Conservation (phyloP, 2,797 vertebrate genomes). For the Trachops cirrhosus region DNA sequence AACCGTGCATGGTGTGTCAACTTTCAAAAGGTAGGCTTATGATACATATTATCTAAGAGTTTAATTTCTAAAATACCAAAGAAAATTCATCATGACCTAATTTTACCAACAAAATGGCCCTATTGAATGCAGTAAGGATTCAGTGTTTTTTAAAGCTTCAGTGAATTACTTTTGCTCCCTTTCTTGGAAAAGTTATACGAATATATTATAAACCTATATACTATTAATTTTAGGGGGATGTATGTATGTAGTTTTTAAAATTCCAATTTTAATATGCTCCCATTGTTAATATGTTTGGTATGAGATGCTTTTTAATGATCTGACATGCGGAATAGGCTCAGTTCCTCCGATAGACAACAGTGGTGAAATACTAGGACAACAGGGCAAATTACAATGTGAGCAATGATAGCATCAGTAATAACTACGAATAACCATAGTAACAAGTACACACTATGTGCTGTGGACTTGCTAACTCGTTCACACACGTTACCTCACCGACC, state of each 20-base stretch:
- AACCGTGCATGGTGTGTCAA: neutral
- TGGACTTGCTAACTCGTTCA: neutral
- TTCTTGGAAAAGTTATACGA: neutral
- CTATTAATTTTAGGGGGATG: neutral
- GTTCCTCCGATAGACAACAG: neutral
- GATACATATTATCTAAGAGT: neutral
- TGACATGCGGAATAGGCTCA: neutral
- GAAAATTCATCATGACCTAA: neutral
- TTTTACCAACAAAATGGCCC: neutral
- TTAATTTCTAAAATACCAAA: slow-evolving; percentile 4
- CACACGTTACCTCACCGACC: neutral
- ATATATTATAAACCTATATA: neutral
- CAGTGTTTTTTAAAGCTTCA: neutral
- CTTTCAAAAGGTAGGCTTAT: neutral
- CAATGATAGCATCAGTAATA: neutral
- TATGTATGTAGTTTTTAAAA: neutral
- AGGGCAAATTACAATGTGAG: neutral
- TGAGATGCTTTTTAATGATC: neutral
- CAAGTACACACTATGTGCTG: neutral
- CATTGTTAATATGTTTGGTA: neutral
- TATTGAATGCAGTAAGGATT: neutral
- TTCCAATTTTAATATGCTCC: neutral
- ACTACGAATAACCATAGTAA: neutral
- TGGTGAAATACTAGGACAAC: neutral
- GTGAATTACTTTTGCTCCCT: neutral